phyloP scores from a whole-genome alignment of 2,113 vertebrate species.

The Todiramphus saurophagus region DNA sequence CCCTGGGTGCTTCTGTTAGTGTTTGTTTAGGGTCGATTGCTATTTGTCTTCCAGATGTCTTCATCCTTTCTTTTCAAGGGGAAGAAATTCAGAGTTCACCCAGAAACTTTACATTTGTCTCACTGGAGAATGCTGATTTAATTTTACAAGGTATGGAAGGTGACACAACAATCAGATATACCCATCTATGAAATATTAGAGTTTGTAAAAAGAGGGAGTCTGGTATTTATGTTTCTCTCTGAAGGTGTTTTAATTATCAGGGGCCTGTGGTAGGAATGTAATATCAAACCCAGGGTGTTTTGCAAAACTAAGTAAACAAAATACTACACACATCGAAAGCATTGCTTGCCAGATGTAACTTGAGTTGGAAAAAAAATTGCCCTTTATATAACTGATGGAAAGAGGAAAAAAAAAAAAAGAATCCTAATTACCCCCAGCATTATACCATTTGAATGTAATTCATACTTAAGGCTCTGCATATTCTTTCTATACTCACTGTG shows the following conservation, averaged over 20 bases:
- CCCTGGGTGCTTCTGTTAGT: background rate
- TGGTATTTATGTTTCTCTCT: background rate
- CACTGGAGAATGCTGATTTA: background rate
- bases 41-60: background rate
- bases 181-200: background rate
- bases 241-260: background rate
- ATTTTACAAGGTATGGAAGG: background rate
- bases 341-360: background rate
- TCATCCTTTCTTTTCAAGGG: background rate
- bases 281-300: background rate
- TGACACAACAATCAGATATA: background rate
- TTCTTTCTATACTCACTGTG: background rate
- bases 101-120: background rate
- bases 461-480: background rate
- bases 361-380: background rate
- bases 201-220: background rate
- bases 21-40: background rate
- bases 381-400: background rate
- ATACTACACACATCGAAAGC: background rate
- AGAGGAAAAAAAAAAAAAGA: background rate
- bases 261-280: background rate
- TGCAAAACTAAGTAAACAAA: background rate
- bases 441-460: accelerated
- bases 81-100: background rate
- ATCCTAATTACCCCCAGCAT: background rate